Evolutionary conservation across 1,140 invertebrate species (phyloP), one percentile per base, ranked within the genome.

Genomic region (Apis cerana): DNA sequence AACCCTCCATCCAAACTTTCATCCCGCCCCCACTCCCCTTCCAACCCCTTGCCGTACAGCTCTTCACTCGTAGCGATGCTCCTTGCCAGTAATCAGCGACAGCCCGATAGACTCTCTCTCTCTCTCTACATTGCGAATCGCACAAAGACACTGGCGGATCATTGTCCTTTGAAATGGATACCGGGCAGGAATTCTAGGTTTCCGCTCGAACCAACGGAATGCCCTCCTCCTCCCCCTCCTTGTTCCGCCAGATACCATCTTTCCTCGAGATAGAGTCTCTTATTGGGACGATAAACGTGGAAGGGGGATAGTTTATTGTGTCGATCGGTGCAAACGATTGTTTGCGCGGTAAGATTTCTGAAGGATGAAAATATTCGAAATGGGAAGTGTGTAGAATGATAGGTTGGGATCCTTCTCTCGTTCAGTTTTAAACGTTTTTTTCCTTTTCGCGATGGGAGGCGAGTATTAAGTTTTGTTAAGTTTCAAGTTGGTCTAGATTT

Each of bases 151-250:
- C 81, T 89, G 84, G 64, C 75, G 71, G 81, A 89, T 87, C 72
- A 89, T 89, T 89, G 88, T 89, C 82, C 88, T 88, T 88, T 86
- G 88, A 89, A 89, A 88, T 69, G 84, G 81, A 86, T 88, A 75
- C 75, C 77, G 75, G 74, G 64, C 81, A 81, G 80, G 76, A 83
- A 79, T 62, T 48, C 50, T 58, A 27, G 65, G 65, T 70, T 81
- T 33, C 67, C 80, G 27, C 65, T 80, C 59, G 76, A 77, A 80
- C 70, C 65, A 56, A 58, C 56, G 75, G 71, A 82, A 87, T 82
- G 83, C 79, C 33, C 33, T 43, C 33, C 33, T 7, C 33, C 5
- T 2, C 5, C 33, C 4, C 0, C 33, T 88, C 62, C 79, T 87
- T 83, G 85, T 72, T 67, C 75, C 70, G 64, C 62, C 65, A 82